Percentiles rank a stretch among this genome's conserved stretches.
These are phyloP conservation scores for Carettochelys insculpta DNA, from an alignment of 2,113 vertebrate genomes.

Conservation along the genomic window DNA sequence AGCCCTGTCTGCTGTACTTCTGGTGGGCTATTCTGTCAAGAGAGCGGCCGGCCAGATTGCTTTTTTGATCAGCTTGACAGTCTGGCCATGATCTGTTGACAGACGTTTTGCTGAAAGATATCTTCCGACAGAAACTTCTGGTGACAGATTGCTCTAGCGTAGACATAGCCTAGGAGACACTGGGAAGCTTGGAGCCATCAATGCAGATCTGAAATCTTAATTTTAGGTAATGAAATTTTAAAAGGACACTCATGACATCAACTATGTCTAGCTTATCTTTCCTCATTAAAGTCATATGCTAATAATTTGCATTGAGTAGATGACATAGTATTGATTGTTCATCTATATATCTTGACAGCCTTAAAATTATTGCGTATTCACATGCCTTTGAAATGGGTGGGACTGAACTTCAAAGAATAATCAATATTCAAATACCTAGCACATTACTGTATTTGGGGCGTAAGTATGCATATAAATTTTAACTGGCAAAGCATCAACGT, in stretches of 20 bases:
- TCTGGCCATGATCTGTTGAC: no score
- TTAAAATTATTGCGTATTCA: slow-evolving; percentile 81
- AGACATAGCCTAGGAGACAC: no score
- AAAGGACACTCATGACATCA: slow-evolving; percentile 3
- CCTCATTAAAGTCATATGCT: slow-evolving; percentile 76
- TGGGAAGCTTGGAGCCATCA: slow-evolving; percentile 4
- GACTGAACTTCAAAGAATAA: slow-evolving; percentile 78
- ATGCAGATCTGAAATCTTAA: background rate
- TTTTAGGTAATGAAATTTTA: background rate
- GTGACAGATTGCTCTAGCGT: no score
- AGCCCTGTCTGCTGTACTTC: no score
- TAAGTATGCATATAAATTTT: slow-evolving; percentile 59
- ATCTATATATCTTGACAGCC: slow-evolving; percentile 81
- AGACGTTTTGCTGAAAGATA: no score
- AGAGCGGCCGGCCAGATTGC: no score
- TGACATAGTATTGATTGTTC: slow-evolving; percentile 77
- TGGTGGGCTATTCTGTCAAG: no score
- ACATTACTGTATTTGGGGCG: slow-evolving; percentile 60
- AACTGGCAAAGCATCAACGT: slow-evolving; percentile 50
- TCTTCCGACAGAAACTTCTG: no score
- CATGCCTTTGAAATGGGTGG: slow-evolving; percentile 73
- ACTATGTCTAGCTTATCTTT: slow-evolving; percentile 73
- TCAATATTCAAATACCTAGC: background rate
- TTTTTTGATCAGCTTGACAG: no score
- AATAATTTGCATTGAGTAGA: slow-evolving; percentile 76